Conservation (phyloP, 2,888 invertebrate species). For the Drosophila prostipennis region DNA sequence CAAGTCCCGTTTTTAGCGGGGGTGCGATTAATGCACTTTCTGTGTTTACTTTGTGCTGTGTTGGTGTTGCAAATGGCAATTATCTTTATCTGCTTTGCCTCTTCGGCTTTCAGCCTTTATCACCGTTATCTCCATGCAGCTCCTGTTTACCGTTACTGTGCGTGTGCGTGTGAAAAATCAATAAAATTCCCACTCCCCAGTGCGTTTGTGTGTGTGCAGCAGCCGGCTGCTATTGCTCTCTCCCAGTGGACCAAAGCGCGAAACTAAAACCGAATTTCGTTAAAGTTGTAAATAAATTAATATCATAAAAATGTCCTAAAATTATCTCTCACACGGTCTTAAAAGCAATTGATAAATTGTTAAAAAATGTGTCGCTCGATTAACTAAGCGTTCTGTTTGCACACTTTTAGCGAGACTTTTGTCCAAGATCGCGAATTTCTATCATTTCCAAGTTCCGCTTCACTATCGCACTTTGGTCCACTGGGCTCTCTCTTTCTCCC, state of each 20-base stretch:
- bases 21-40: slow-evolving; percentile 14
- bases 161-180: slow-evolving; percentile 40
- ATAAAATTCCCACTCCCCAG: slow-evolving; percentile 24
- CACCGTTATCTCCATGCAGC: slow-evolving; percentile 19
- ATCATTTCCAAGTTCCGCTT: no score
- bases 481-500: slow-evolving; percentile 14
- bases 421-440: no score
- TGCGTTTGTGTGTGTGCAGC: slow-evolving; percentile 36
- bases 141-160: slow-evolving; percentile 16
- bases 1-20: slow-evolving; percentile 15
- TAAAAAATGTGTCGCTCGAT: no score
- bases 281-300: no score
- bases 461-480: no score
- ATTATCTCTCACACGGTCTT: no score
- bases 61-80: slow-evolving; percentile 1
- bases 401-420: no score
- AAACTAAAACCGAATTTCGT: no score
- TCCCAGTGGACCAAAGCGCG: neutral
- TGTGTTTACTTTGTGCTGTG: slow-evolving; percentile 11
- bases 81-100: neutral
- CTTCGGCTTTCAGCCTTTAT: neutral
- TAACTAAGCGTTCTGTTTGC: no score
- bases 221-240: slow-evolving; percentile 20
- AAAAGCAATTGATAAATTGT: no score
- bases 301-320: no score